Conservation (phyloP, 2,888 invertebrate genomes). For the Coremacera marginata region DNA sequence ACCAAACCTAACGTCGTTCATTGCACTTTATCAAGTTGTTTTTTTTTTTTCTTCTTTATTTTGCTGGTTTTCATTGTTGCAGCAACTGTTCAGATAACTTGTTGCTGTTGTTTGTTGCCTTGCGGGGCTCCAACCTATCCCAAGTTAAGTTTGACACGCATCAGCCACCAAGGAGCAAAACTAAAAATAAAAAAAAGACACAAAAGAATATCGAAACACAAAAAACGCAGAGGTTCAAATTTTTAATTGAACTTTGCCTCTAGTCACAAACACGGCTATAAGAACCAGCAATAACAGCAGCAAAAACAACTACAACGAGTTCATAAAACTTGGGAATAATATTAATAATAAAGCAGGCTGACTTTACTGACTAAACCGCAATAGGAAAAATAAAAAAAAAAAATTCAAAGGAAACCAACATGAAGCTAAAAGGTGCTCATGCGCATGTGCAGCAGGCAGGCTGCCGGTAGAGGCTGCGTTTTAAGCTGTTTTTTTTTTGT, state of each 20-base stretch:
- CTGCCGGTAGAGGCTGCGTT: neutral
- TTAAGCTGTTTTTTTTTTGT: conserved; percentile 32
- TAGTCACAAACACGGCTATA: conserved; percentile 42
- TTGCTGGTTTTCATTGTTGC: conserved; percentile 59
- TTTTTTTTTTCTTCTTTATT: conserved; percentile 43
- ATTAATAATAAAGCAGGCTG: conserved; percentile 30
- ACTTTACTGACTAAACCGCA: conserved; percentile 45
- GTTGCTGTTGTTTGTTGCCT: conserved; percentile 48
- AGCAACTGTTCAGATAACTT: conserved; percentile 36
- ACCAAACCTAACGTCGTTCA: conserved; percentile 36
- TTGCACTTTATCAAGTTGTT: conserved; percentile 33
- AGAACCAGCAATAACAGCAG: conserved; percentile 21
- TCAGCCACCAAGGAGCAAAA: conserved; percentile 43
- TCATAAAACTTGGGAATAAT: conserved; percentile 46
- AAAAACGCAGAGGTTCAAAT: conserved; percentile 43
- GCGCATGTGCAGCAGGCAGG: conserved; percentile 24
- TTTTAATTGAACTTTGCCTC: conserved; percentile 65
- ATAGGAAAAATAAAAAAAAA: conserved; percentile 32
- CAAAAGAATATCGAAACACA: conserved; percentile 44
- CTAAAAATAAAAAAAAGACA: neutral
- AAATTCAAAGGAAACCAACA: conserved; percentile 24
- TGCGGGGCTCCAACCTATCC: conserved; percentile 66
- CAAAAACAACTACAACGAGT: conserved; percentile 43
- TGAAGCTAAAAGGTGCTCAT: conserved; percentile 21
- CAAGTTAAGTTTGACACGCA: conserved; percentile 67